These are phyloP conservation scores for Ornithoptera priamus DNA, from an alignment of 2,888 invertebrate species.

Conservation along the genomic window DNA sequence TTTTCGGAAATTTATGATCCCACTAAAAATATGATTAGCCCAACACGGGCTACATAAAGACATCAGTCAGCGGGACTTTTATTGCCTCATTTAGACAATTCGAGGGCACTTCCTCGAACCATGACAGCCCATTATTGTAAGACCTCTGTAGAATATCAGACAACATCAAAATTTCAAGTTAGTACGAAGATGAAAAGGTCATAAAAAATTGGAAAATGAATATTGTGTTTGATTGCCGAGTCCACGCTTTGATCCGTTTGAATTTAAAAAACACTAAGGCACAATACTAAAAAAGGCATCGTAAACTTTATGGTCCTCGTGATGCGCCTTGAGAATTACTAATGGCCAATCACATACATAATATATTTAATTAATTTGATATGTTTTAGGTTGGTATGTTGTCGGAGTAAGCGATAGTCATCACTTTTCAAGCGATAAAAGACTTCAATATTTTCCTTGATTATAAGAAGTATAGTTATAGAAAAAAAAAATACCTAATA, in stretches of 20 bases:
- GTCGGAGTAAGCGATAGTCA: conserved; percentile 10
- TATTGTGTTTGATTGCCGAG: conserved; percentile 20
- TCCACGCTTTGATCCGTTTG: conserved; percentile 42
- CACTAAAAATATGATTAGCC: conserved; percentile 71
- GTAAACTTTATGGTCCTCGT: conserved; percentile 65
- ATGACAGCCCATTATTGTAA: conserved; percentile 49
- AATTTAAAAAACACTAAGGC: conserved; percentile 59
- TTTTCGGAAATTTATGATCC: conserved; percentile 59
- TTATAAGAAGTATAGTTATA: conserved; percentile 72
- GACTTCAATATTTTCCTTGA: conserved; percentile 50
- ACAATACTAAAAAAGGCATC: conserved; percentile 47
- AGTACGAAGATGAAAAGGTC: conserved; percentile 14
- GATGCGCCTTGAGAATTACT: conserved; percentile 63
- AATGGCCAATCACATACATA: conserved; percentile 43
- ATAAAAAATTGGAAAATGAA: conserved; percentile 11
- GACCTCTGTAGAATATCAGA: conserved; percentile 39
- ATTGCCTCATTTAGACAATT: conserved; percentile 70
- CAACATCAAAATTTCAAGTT: conserved; percentile 3
- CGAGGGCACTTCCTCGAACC: conserved; percentile 68
- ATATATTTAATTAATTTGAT: not conserved
- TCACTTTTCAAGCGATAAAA: conserved; percentile 28
- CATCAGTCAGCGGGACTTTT: conserved; percentile 69
- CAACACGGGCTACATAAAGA: conserved; percentile 60
- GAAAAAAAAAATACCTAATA: conserved; percentile 81
- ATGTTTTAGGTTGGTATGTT: not conserved